phyloP scores from a whole-genome alignment of 2,113 vertebrate species.

The Ceuthmochares aereus region DNA sequence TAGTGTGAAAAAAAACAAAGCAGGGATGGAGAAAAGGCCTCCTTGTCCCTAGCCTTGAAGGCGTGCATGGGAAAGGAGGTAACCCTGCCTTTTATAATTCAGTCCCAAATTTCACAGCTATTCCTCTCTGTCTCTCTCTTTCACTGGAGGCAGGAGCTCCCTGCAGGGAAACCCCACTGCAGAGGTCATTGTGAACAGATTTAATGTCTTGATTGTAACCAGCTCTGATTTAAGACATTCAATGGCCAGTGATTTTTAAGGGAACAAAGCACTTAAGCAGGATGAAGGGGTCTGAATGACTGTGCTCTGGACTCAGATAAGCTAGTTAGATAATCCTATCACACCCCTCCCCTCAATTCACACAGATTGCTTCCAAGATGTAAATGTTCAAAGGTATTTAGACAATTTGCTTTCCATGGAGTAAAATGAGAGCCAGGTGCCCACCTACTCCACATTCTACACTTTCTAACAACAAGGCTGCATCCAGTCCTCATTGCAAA shows the following conservation, averaged over 20 bases:
- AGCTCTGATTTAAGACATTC: background rate
- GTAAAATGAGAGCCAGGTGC: background rate
- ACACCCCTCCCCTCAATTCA: accelerated
- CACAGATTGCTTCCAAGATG: background rate
- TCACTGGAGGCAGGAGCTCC: background rate
- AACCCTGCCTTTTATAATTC: background rate
- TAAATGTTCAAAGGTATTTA: background rate
- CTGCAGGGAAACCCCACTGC: background rate
- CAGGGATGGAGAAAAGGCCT: background rate
- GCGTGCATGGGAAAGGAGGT: background rate
- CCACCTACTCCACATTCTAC: background rate
- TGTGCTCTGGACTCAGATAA: background rate
- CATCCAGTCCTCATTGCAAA: background rate
- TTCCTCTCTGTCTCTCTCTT: background rate
- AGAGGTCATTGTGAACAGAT: background rate
- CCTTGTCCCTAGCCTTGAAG: background rate
- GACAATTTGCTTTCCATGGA: background rate
- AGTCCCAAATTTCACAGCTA: slow-evolving; percentile 11
- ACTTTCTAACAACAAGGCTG: background rate
- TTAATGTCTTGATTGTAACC: background rate
- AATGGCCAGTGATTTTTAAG: background rate
- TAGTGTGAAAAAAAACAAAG: background rate
- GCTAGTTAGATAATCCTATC: background rate
- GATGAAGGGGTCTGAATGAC: background rate
- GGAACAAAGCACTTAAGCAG: background rate